Evolutionary conservation across 2,888 invertebrate genomes (phyloP), one percentile per base, ranked within the genome.

Genomic region (Auanema sp.): DNA sequence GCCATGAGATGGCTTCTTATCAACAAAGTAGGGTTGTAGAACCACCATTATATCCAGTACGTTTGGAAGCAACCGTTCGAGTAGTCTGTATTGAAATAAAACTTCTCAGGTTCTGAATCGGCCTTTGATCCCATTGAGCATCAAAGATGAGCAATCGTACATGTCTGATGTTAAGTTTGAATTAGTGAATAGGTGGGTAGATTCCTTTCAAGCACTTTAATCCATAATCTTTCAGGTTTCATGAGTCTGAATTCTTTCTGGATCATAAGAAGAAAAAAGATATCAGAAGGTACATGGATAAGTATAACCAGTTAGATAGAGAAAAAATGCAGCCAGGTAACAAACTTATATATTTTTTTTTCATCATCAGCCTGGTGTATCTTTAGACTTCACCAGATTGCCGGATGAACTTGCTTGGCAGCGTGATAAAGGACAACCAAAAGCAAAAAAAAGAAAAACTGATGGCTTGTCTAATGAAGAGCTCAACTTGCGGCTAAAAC

Each of bases 231-330:
- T 49, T 56, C 51, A 69, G 75, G 42, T 76, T 79, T 63, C 74
- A 67, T 5, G 77, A 80, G 44, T 80, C 80, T 14, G 68, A 78
- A 11, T 79, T 72, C 58, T 78, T 75, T 58, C 51, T 74, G 49
- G 71, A 76, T 47, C 65, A 66, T 10, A 66, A 69, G 5, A 70
- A 70, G n/a, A 69, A 71, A 51, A 65, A 64, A 14, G 79, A 80
- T 49, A 69, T 81, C n/a, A 60, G 61, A n/a, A 71, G 81, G n/a
- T 81, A 81, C 62, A 70, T 76, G 23, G 81, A 81, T 64, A 81
- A 78, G 54, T 81, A 76, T 57, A 66, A 69, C 12, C 44, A 61
- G 18, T 60, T 68, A 16, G 61, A 72, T 44, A 66, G 71, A 25
- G 72, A 70, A 21, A 68, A 66, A 55, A 59, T 73, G 59, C 49